Evolutionary conservation across 2,113 vertebrate genomes (phyloP), one percentile per base, ranked within the genome.

Genomic region (Eidolon helvum): DNA sequence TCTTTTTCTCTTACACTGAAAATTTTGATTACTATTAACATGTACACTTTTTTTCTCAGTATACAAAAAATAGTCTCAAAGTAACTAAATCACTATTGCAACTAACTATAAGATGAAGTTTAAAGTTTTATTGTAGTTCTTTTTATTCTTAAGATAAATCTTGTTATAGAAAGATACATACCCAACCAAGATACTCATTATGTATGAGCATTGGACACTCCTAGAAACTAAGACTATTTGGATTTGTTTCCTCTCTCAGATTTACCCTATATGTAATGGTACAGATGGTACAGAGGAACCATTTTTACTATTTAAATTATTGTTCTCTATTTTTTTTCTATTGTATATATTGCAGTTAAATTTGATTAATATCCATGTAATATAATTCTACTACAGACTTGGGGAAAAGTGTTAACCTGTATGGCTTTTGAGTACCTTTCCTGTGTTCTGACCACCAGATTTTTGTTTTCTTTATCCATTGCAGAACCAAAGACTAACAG

Each of bases 401-500:
- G 38, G 45, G 40, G 40, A 22, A 10, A 40, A 87, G 66, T 83
- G 53, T 96, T 90, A 85, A 61, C 59, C 66, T 84, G 10, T 57
- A 30, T 91, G 21, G 14, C 40, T 82, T 89, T 71, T 82, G 55
- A 84, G 43, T 88, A 38, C n/a, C n/a, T 79, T 66, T 79, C 33
- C 22, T 59, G 59, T 55, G 16, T 83, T 74, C 43, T 90, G 24
- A 89, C 68, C 35, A 16, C 12, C 22, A 19, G 28, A 87, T 94
- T 86, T 90, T 72, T 61, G 8, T 11, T 96, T 91, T 87, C 35
- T 63, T 91, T 84, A 90, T 53, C 50, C 48, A 10, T 55, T 93
- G 21, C 96, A 99, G 98, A 98, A 99, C 98, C 99, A 99, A 98
- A 99, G 97, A 97, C 97, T 98, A 88, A 79, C 95, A 88, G 99